Base-by-base conservation (phyloP, 2,888 invertebrate genomes). In the Tipula vernalis region DNA sequence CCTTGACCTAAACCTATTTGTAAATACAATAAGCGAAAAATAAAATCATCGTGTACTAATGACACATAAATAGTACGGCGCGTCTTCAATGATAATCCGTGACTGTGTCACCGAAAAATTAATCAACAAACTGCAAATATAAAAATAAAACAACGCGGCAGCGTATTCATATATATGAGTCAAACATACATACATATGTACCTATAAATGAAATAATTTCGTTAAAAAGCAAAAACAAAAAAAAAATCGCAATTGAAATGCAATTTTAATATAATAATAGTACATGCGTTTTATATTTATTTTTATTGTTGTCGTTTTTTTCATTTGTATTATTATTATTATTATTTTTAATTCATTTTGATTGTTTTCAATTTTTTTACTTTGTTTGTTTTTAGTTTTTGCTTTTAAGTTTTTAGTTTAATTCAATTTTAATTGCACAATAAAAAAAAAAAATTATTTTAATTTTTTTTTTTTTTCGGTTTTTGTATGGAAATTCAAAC, bases 261-360 rank as follows among this genome's bases (percentile, higher is more conserved):
- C 71, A 71, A 71, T 71, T 71, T 71, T 71, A 71, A 71, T 71
- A 71, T 71, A 71, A 71, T 71, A 71, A 71, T 71, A 71, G 28
- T 71, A 71, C 71, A 71, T 71, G 71, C 71, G 28, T 71, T 71
- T 71, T 71, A 28, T 28, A 28, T 71, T 28, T 51, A 15, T 71
- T 71, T 71, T 10, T 71, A 71, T 71, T 71, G 71, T 71, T 71
- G 71, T 71, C 71, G 71, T 71, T 28, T 71, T n/a, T 71, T 28
- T 71, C 28, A 71, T 71, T 71, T 71, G 71, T 71, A 71, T 71
- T 71, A 71, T 71, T 71, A 71, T 57, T 57, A n/a, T n/a, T n/a
- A 71, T 71, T 71, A 71, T 71, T 71, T 71, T 71, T 71, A 71
- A 71, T 71, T 71, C 71, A 71, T 71, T 71, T 71, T 71, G 71